Evolutionary conservation across 2,888 invertebrate genomes (phyloP).

Genomic region (Cephus pulcher): DNA sequence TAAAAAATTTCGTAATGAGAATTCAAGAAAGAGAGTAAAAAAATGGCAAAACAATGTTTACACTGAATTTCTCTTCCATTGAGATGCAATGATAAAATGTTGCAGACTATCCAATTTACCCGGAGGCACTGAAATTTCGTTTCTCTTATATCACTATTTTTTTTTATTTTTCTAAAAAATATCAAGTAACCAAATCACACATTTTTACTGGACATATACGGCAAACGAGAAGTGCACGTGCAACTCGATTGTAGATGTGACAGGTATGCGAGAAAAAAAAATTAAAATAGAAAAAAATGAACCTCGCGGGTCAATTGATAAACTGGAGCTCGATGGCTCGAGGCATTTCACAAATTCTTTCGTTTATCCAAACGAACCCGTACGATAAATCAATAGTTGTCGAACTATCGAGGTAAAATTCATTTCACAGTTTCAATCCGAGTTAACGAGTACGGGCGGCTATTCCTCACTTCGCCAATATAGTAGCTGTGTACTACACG

Average conservation of each 20-base stretch:
- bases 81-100: neutral
- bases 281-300: neutral
- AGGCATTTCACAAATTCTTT: conserved; percentile 2
- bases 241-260: neutral
- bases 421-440: neutral
- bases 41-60: neutral
- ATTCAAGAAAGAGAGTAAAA: neutral
- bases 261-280: neutral
- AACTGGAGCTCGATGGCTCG: neutral
- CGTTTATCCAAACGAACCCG: neutral
- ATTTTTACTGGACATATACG: neutral
- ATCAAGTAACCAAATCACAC: neutral
- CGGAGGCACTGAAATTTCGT: neutral
- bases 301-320: neutral
- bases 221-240: neutral
- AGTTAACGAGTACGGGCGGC: neutral
- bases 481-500: neutral
- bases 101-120: neutral
- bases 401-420: neutral
- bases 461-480: neutral
- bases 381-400: neutral
- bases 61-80: neutral
- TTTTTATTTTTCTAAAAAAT: too few species aligned
- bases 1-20: neutral
- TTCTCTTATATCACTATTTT: neutral